Base-by-base conservation (phyloP, 2,888 invertebrate species). In the Drosophila siamana region DNA sequence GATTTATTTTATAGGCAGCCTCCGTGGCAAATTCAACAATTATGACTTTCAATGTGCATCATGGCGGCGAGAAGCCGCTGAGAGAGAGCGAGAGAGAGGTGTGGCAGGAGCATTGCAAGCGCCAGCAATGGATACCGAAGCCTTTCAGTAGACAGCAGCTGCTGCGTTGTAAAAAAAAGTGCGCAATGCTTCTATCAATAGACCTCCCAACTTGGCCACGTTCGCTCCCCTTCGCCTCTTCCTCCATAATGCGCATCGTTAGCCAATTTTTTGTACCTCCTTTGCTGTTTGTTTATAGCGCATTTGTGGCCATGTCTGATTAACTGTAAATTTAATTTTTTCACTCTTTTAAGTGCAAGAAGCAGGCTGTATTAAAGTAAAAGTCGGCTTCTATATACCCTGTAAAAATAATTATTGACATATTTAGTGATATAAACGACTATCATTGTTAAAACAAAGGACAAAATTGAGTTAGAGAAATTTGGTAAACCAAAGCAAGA, bases 271-370 rank as follows among this genome's bases (percentile, higher is more conserved):
- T 64, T 19, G 2, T 44, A 33, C 52, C 26, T 47, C 33, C 40
- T 66, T 44, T 48, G 44, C 65, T 67, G 78, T 86, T 84, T 84
- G 88, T 74, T 86, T 88, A 88, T 86, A 73, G 85, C 87, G 69
- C 78, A 86, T 83, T 83, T 89, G 85, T 85, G 85, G 85, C 89
- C 86, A 78, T 88, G 86, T 84, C 88, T 86, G 86, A 86, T 88
- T 88, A 86, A 81, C 86, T 86, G 88, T 71, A 84, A 88, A 86
- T 86, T 88, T 79, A 79, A 86, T 88, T 88, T 70, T 65, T 69
- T 41, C 40, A 13, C 16, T 55, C 78, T 68, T 64, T 67, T 28
- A 9, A 36, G 26, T 36, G 26, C 26, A 51, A 24, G 15, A 26
- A 38, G 5, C 4, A 4, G 6, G 1, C 22, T 9, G 8, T 15